A percentile compares a stretch with the other conserved stretches of the same genome.
These are phyloP conservation scores for Actenoides hombroni DNA, from an alignment of 2,113 vertebrate genomes.

Conservation along the genomic window DNA sequence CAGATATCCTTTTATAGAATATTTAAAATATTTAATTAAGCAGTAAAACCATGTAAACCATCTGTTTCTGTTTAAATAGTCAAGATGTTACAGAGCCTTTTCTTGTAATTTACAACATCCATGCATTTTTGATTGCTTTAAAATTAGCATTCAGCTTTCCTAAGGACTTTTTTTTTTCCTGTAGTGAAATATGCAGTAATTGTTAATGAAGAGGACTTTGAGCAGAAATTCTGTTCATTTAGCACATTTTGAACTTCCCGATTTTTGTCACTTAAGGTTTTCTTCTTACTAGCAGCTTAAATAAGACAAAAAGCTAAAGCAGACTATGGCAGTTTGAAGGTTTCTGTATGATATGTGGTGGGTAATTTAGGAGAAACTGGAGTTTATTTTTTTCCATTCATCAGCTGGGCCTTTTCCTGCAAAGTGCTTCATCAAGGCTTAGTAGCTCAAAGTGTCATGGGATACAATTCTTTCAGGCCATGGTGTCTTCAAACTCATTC, in stretches of 20 bases:
- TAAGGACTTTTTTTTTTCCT: background rate
- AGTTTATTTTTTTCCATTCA: background rate
- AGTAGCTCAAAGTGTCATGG: background rate
- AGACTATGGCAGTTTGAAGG: background rate
- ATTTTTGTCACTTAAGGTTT: background rate
- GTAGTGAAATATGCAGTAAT: background rate
- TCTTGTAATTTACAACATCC: slow-evolving; percentile 18
- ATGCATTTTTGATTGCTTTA: slow-evolving; percentile 37
- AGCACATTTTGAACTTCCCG: background rate
- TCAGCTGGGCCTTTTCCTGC: background rate
- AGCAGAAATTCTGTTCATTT: background rate
- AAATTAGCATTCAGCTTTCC: slow-evolving; percentile 23
- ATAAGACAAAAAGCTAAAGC: background rate
- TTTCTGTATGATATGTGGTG: background rate
- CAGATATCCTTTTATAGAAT: background rate
- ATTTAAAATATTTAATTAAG: slow-evolving; percentile 49
- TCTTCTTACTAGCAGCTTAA: background rate
- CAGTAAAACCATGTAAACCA: slow-evolving; percentile 23
- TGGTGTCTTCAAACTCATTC: background rate
- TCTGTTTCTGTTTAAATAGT: slow-evolving; percentile 52
- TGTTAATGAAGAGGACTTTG: slow-evolving; percentile 6
- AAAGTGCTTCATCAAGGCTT: rapidly evolving
- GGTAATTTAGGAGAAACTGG: background rate
- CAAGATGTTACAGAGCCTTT: slow-evolving; percentile 32
- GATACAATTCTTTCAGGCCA: background rate